Conservation (phyloP, 2,113 vertebrate species). For the Myotis davidii region DNA sequence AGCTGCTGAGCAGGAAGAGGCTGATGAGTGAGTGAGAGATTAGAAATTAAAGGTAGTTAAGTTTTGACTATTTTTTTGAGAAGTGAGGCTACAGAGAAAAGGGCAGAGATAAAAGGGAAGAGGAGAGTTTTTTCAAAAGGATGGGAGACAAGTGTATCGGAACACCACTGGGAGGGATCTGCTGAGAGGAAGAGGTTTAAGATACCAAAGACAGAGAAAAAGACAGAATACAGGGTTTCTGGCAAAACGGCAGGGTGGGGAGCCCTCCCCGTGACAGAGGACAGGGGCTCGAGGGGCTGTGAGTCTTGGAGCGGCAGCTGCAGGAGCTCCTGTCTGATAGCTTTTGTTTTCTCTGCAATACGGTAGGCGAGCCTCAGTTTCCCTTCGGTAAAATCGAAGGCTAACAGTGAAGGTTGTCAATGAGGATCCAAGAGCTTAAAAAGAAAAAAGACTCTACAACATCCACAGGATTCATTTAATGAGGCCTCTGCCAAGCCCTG, state of each 20-base stretch:
- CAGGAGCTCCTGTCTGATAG: not conserved
- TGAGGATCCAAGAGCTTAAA: not conserved
- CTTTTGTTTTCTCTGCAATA: not conserved
- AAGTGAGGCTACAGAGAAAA: not conserved
- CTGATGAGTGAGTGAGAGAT: not conserved
- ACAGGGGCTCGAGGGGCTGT: rapidly evolving
- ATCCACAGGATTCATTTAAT: not conserved
- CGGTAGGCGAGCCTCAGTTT: not conserved
- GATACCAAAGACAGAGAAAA: not conserved
- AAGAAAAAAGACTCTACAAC: not conserved
- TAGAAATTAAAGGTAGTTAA: not conserved
- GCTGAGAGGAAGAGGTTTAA: not conserved
- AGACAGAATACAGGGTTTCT: not conserved
- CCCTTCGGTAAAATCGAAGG: not conserved
- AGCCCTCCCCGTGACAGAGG: not conserved
- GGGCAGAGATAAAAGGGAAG: not conserved
- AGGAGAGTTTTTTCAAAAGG: not conserved
- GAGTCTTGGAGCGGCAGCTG: not conserved
- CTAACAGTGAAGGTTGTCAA: not conserved
- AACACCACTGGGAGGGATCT: not conserved
- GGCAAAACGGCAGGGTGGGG: not conserved
- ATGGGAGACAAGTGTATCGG: not conserved
- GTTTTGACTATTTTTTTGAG: not conserved
- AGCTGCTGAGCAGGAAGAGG: not conserved
- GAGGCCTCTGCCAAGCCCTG: not conserved